Evolutionary conservation across 2,113 vertebrate species (phyloP).

Genomic region (Cryptomyrus ogoouensis): DNA sequence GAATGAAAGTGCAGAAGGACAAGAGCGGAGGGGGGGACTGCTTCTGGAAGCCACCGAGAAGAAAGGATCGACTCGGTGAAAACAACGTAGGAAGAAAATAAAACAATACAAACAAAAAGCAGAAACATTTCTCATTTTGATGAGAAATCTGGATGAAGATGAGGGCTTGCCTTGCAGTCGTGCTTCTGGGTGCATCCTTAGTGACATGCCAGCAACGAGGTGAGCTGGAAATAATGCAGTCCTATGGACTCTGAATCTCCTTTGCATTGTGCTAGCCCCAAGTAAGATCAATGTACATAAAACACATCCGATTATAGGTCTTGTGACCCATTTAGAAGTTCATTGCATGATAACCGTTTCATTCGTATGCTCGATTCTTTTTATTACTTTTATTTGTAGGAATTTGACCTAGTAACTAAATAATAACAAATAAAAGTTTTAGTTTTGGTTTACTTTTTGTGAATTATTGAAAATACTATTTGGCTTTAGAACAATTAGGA

Average conservation of each 20-base stretch:
- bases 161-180: constrained; percentile 24
- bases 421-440: neutral
- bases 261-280: neutral
- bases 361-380: neutral
- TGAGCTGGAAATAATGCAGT: constrained; percentile 37
- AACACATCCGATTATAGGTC: neutral
- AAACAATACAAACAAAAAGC: neutral
- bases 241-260: constrained; percentile 19
- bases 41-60: neutral
- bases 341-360: neutral
- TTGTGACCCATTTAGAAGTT: neutral
- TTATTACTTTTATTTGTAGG: neutral
- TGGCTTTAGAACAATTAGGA: neutral
- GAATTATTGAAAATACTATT: neutral
- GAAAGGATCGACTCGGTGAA: neutral
- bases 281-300: neutral
- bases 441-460: neutral
- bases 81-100: neutral
- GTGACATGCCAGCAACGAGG: constrained; percentile 44
- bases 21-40: neutral
- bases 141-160: constrained; percentile 26
- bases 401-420: neutral
- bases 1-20: constrained; percentile 28
- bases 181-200: constrained; percentile 35
- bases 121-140: neutral